Conservation (phyloP, 1,140 invertebrate genomes). For the Proctacanthus coquilletti region DNA sequence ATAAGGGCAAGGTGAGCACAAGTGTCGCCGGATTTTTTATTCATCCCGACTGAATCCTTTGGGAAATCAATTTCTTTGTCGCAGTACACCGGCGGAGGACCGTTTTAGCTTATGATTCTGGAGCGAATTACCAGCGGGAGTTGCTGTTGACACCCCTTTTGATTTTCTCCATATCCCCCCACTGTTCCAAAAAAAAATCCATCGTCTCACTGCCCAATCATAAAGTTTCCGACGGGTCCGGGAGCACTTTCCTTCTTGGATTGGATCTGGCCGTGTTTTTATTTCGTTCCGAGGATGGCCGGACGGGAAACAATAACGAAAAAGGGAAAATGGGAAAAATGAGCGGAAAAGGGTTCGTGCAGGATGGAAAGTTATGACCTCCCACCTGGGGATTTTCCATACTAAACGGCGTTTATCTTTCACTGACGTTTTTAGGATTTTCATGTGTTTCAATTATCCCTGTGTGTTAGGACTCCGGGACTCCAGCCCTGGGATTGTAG, state of each 20-base stretch:
- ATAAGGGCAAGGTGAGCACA: no score
- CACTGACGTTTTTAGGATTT: slow-evolving; percentile 1
- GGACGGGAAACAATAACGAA: not conserved
- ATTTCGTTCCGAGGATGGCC: not conserved
- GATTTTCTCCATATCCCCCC: not conserved
- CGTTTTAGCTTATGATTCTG: not conserved
- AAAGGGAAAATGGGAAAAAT: not conserved
- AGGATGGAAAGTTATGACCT: not conserved
- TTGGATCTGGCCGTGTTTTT: not conserved
- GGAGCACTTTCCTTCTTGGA: not conserved
- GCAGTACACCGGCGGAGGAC: not conserved
- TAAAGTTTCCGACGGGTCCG: not conserved
- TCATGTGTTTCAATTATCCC: not conserved
- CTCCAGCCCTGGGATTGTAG: no score
- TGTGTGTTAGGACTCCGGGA: no score
- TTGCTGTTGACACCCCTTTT: not conserved
- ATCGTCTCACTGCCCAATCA: not conserved
- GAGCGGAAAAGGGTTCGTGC: not conserved
- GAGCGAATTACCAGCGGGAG: not conserved
- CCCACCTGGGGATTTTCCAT: not conserved
- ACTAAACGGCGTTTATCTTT: slow-evolving; percentile 1
- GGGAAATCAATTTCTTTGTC: slow-evolving; percentile 1
- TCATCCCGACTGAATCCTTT: not conserved
- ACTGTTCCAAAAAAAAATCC: not conserved
- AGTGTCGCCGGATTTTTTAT: not conserved